Evolutionary conservation across 2,888 invertebrate genomes (phyloP).

Genomic region (Ditylenchus weischeri): DNA sequence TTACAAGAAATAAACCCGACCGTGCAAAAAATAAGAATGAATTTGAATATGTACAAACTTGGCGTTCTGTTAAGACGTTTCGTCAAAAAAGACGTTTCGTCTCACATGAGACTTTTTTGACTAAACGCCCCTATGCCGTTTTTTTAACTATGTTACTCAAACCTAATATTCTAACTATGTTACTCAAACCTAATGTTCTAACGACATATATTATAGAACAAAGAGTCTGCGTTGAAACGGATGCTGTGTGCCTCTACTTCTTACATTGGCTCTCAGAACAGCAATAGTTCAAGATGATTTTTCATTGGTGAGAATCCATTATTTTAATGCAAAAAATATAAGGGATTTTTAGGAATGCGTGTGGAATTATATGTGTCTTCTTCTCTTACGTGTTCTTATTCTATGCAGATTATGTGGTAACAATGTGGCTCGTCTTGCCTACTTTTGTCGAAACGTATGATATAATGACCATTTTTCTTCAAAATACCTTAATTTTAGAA

Average conservation of each 20-base stretch:
- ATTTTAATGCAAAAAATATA: neutral
- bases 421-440: conserved; percentile 77
- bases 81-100: no score
- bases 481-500: conserved; percentile 14
- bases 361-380: conserved; percentile 24
- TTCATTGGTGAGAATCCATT: neutral
- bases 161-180: no score
- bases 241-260: neutral
- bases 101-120: no score
- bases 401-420: conserved; percentile 82
- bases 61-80: no score
- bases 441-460: conserved; percentile 75
- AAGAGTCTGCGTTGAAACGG: neutral
- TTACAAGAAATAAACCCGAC: no score
- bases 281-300: neutral
- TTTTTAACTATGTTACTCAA: no score
- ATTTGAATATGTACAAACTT: no score
- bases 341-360: conserved; percentile 8
- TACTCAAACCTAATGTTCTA: no score
- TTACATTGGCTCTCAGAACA: neutral
- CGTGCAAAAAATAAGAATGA: no score
- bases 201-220: neutral
- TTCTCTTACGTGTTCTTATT: conserved; percentile 18
- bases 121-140: no score
- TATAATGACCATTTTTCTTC: neutral